Percentiles rank a stretch among this genome's conserved stretches.
phyloP scores from a whole-genome alignment of 2,797 vertebrate species.

The Myoxocephalus aenaeus region DNA sequence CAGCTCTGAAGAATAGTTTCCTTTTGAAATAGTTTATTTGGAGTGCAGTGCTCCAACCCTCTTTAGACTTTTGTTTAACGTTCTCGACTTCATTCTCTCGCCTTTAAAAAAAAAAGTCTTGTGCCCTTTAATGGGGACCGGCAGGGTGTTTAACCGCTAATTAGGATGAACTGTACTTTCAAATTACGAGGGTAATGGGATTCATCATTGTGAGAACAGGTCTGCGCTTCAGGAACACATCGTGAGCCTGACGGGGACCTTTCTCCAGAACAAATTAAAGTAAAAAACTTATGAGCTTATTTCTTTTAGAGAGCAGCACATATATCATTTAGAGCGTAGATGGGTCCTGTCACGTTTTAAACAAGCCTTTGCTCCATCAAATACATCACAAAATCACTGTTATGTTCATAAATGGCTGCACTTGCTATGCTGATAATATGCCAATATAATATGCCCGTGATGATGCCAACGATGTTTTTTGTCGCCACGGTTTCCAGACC shows the following conservation, averaged over 20 bases:
- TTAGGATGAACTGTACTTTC: neutral
- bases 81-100: neutral
- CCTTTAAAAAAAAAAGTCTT: too few relatives aligned
- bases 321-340: neutral
- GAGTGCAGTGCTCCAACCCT: neutral
- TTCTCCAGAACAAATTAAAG: neutral
- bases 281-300: neutral
- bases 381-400: neutral
- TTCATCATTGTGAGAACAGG: neutral
- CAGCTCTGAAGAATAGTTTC: neutral
- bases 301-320: neutral
- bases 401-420: neutral
- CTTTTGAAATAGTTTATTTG: too few relatives aligned
- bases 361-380: neutral
- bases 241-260: neutral
- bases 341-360: neutral
- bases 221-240: neutral
- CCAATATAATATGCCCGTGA: neutral
- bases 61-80: neutral
- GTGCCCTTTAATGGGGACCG: too few relatives aligned
- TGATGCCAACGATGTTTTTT: neutral
- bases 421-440: neutral
- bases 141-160: neutral
- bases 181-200: neutral
- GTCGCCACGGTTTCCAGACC: constrained; percentile 83